A percentile compares a stretch with the other conserved stretches of the same genome.
These are phyloP conservation scores for Tigriopus californicus DNA, from an alignment of 2,888 invertebrate species.

Conservation along the genomic window DNA sequence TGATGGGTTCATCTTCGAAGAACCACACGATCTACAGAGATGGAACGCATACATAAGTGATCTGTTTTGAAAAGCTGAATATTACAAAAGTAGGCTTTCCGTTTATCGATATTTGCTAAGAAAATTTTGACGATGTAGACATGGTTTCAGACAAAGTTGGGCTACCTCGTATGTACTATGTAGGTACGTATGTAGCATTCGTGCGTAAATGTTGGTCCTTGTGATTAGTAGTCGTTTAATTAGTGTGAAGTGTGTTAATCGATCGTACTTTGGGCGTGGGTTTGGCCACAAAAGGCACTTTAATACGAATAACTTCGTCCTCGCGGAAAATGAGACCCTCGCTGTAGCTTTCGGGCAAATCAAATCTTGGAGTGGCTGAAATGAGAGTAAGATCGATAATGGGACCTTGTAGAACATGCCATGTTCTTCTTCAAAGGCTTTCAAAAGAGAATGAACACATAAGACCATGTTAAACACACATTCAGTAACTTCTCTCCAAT, in stretches of 20 bases:
- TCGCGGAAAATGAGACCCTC: constrained; percentile 13
- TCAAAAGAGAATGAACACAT: not conserved
- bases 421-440: not conserved
- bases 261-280: constrained; percentile 11
- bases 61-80: no score
- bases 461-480: no score
- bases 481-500: not conserved
- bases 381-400: not conserved
- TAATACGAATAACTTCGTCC: constrained; percentile 13
- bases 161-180: no score
- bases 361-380: constrained; percentile 14
- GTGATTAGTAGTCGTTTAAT: not conserved
- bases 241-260: no score
- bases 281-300: constrained; percentile 11
- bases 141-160: not conserved
- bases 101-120: no score
- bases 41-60: no score
- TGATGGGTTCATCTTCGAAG: constrained; percentile 15
- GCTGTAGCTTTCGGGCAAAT: constrained; percentile 12
- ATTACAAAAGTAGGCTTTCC: no score
- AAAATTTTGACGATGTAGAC: no score
- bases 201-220: no score
- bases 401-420: not conserved
- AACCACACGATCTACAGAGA: constrained; percentile 6
- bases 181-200: no score